phyloP scores from a whole-genome alignment of 2,888 invertebrate genomes.

The Eupithecia tripunctaria region DNA sequence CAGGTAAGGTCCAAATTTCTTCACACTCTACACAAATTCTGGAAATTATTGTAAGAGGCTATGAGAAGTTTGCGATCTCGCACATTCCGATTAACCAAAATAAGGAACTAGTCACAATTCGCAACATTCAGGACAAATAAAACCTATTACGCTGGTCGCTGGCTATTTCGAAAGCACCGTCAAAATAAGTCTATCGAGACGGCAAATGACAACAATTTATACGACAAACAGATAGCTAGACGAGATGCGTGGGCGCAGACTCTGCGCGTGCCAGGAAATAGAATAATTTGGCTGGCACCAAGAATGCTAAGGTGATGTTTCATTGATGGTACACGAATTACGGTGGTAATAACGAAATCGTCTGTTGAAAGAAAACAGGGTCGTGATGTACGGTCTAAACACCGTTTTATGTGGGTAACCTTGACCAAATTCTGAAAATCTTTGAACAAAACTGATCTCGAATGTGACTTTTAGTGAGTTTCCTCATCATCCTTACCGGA shows the following conservation, averaged over 20 bases:
- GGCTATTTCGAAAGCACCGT: slow-evolving; percentile 42
- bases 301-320: slow-evolving; percentile 34
- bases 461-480: too few relatives aligned
- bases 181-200: slow-evolving; percentile 59
- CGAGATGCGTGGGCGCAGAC: slow-evolving; percentile 69
- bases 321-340: slow-evolving; percentile 32
- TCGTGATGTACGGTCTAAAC: background rate
- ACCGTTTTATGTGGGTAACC: background rate
- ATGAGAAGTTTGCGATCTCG: background rate
- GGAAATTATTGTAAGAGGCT: background rate
- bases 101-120: background rate
- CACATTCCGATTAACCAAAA: background rate
- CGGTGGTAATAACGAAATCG: background rate
- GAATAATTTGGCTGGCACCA: slow-evolving; percentile 30
- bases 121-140: background rate
- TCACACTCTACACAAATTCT: background rate
- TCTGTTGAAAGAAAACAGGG: background rate
- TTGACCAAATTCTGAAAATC: background rate
- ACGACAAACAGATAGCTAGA: slow-evolving; percentile 70
- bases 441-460: background rate
- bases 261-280: slow-evolving; percentile 39
- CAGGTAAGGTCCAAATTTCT: background rate
- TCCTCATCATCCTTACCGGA: too few relatives aligned
- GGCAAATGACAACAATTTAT: slow-evolving; percentile 65
- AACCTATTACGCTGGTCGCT: background rate